phyloP scores from a whole-genome alignment of 2,888 invertebrate species.

The Neoaliturus tenellus region DNA sequence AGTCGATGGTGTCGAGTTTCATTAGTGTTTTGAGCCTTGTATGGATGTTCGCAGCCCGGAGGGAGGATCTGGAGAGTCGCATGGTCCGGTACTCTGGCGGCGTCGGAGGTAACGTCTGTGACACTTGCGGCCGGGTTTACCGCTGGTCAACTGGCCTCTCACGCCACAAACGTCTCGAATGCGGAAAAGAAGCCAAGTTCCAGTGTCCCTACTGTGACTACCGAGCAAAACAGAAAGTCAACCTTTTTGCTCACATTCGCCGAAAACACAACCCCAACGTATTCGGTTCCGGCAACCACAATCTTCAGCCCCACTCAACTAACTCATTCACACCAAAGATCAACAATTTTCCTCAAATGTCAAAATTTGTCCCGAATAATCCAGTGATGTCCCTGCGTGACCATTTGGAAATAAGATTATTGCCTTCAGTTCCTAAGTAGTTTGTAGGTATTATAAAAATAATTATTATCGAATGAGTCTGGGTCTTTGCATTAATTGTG shows the following conservation, averaged over 20 bases:
- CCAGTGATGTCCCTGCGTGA: background rate
- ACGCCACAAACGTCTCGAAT: conserved; percentile 70
- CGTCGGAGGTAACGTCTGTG: conserved; percentile 55
- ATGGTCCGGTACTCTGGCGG: conserved; percentile 49
- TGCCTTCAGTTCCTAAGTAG: conserved; percentile 42
- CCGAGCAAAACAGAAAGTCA: conserved; percentile 80
- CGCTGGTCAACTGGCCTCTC: conserved; percentile 61
- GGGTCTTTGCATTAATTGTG: too few species aligned
- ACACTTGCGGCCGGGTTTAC: conserved; percentile 58
- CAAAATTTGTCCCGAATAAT: background rate
- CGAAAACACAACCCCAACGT: conserved; percentile 25
- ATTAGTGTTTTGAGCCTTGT: background rate
- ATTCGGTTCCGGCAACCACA: background rate
- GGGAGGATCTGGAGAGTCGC: conserved; percentile 37
- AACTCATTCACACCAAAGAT: background rate
- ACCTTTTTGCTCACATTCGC: conserved; percentile 53
- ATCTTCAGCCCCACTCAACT: background rate
- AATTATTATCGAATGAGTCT: too few species aligned
- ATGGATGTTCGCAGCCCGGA: conserved; percentile 26
- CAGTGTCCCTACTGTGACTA: conserved; percentile 88
- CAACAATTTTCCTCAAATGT: background rate
- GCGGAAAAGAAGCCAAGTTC: conserved; percentile 89
- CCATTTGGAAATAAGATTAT: background rate
- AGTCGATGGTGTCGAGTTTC: background rate
- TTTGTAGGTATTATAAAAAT: too few species aligned